Base-by-base conservation (phyloP, 2,888 invertebrate genomes). In the Drosophila multiciliata region DNA sequence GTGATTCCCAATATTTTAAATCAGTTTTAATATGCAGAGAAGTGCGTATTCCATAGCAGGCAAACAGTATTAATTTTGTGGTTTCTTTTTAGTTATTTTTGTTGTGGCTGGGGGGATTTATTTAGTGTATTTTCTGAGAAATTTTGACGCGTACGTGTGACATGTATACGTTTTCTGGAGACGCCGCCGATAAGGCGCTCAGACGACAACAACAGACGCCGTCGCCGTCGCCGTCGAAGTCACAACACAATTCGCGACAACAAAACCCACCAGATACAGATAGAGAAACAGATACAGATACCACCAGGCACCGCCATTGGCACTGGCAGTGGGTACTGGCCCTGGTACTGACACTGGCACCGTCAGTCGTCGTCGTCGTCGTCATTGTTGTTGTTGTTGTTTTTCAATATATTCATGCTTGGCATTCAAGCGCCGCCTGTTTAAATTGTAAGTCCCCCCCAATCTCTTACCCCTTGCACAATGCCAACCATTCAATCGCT, bases 131-230 rank as follows among this genome's bases (percentile, higher is more conserved):
- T 73, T 86, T 83, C 87, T 79, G 70, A 83, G 87, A 79, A 89
- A 70, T 72, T 79, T 87, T 87, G 84, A 87, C 79, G 89, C 76
- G 74, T 79, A 89, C 84, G 84, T 87, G 87, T 85, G 84, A 89
- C 89, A 86, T 83, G 87, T 83, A 26, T 38, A 23, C 1, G 87
- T 77, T 80, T 86, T 54, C 79, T 85, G 87, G 89, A 89, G 84
- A 89, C 84, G 89, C 87, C 89, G 89, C 77, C 84, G 89, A 87
- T 85, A 83, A 87, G 78, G 64, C 77, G 80, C 55, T 66, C 76
- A 63, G 55, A 63, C 75, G 66, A 48, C 55, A 66, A 69, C 58
- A 73, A 55, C 57, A 59, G 1, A 15, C 23, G 15, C 5, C 26
- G 45, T 23, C 20, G 7, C 11, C 6, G 36, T 36, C 15, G 3